A percentile compares a stretch with the other conserved stretches of the same genome.
Conservation (phyloP, 35 echinoderm and acorn worm genomes). For the Diadema setosum region DNA sequence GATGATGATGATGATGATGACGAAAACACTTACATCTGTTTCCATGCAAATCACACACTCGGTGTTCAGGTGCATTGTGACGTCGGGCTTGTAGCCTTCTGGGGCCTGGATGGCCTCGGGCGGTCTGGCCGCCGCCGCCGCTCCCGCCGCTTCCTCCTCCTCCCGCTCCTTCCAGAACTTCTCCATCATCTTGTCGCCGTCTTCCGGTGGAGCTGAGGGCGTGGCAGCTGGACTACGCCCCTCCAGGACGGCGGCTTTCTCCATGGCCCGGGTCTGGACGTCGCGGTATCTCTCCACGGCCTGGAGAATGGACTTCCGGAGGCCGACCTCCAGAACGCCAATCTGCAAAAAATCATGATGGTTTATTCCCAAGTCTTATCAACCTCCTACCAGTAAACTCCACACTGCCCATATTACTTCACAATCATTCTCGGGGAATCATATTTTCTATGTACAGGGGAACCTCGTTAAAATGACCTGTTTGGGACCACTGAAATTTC, state of each 20-base stretch:
- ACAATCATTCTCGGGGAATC: too few relatives aligned
- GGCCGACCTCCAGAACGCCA: constrained; percentile 51
- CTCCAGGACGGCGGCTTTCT: constrained; percentile 55
- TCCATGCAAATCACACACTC: constrained; percentile 97
- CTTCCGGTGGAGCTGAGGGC: neutral
- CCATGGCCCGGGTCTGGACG: constrained; percentile 32
- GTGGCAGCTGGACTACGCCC: neutral
- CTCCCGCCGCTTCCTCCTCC: constrained; percentile 7
- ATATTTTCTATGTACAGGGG: too few relatives aligned
- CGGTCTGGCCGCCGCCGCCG: neutral
- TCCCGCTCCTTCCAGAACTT: neutral
- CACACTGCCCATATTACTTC: too few relatives aligned
- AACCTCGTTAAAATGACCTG: too few relatives aligned
- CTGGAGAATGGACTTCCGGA: constrained; percentile 39
- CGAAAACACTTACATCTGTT: constrained; percentile 72
- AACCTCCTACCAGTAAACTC: too few relatives aligned
- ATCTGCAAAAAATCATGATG: constrained; percentile 48
- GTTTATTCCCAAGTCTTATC: too few relatives aligned
- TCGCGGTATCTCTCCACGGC: constrained; percentile 34
- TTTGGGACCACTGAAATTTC: too few relatives aligned
- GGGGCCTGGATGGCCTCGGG: neutral
- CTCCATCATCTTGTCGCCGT: neutral
- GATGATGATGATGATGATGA: too few relatives aligned
- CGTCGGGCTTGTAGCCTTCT: constrained; percentile 40
- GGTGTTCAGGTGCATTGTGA: constrained; percentile 76